Evolutionary conservation across 2,888 invertebrate species (phyloP).

Genomic region (Esperia sulphurella): DNA sequence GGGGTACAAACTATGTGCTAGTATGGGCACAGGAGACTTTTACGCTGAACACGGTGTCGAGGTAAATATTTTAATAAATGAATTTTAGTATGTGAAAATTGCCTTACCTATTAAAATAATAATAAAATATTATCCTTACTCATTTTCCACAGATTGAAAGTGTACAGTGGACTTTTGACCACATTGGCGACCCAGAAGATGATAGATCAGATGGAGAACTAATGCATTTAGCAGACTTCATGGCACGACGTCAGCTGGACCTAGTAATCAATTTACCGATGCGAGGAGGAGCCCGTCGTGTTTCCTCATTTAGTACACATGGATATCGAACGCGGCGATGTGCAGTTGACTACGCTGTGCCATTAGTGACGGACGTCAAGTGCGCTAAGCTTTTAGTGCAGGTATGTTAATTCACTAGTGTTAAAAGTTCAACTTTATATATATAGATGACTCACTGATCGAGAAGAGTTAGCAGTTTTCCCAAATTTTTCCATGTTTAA

Average conservation of each 20-base stretch:
- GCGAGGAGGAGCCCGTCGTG: constrained; percentile 94
- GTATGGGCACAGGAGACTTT: constrained; percentile 99
- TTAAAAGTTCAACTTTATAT: too few species aligned
- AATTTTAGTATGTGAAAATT: too few species aligned
- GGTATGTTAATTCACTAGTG: constrained; percentile 59
- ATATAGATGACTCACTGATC: too few species aligned
- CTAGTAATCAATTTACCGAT: constrained; percentile 98
- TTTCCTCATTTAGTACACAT: constrained; percentile 96
- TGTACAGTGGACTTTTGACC: constrained; percentile 98
- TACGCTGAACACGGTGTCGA: constrained; percentile 95
- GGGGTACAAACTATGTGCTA: constrained; percentile 97
- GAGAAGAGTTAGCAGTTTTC: too few species aligned
- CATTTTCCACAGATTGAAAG: constrained; percentile 86
- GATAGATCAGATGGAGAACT: constrained; percentile 87
- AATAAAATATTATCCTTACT: too few species aligned
- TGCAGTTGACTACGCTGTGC: constrained; percentile 98
- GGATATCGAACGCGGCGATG: constrained; percentile 97
- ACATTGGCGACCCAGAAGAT: constrained; percentile 88
- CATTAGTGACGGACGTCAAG: constrained; percentile 98
- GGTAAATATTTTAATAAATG: constrained; percentile 74
- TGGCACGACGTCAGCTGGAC: constrained; percentile 96
- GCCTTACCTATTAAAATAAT: too few species aligned
- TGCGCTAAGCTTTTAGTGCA: constrained; percentile 98
- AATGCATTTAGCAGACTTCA: constrained; percentile 93
- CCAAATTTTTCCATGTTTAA: too few species aligned